Evolutionary conservation across 1,140 invertebrate genomes (phyloP).

Genomic region (Drosophila miranda): DNA sequence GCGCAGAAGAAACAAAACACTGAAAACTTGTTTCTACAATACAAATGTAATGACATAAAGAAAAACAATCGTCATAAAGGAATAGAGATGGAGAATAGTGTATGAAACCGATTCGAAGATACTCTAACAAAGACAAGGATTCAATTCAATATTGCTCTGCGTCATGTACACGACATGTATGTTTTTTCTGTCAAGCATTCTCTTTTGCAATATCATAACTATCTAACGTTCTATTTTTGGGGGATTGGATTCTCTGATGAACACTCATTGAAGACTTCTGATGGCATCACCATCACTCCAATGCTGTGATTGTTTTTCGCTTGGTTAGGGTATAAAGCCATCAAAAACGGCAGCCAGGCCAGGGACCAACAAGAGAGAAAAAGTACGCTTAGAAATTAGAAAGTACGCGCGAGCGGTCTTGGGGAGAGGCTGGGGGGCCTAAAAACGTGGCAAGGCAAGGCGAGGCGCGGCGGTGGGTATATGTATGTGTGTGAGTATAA

Average conservation of each 20-base stretch:
- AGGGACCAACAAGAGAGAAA: slow-evolving; percentile 36
- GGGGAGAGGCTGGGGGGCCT: slow-evolving; percentile 33
- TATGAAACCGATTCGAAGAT: neutral
- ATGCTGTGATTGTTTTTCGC: neutral
- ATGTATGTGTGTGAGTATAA: slow-evolving; percentile 72
- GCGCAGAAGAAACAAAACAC: slow-evolving; percentile 32
- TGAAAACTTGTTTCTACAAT: slow-evolving; percentile 45
- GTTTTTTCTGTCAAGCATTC: too few relatives aligned
- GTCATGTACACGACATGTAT: too few relatives aligned
- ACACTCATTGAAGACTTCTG: too few relatives aligned
- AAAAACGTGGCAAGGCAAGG: slow-evolving; percentile 12
- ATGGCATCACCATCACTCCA: too few relatives aligned
- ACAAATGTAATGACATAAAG: slow-evolving; percentile 36
- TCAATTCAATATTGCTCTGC: too few relatives aligned
- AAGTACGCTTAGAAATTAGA: slow-evolving; percentile 77
- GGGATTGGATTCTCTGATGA: too few relatives aligned
- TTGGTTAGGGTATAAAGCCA: slow-evolving; percentile 35
- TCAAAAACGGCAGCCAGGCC: slow-evolving; percentile 55
- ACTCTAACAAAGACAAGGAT: neutral
- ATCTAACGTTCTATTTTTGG: too few relatives aligned
- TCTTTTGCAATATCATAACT: too few relatives aligned
- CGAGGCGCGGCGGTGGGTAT: slow-evolving; percentile 23
- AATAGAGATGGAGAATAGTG: too few relatives aligned
- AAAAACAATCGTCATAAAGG: slow-evolving; percentile 7
- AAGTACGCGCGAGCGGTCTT: slow-evolving; percentile 60